Base-by-base conservation (phyloP, 2,888 invertebrate species). In the Opisthograptis luteolata region DNA sequence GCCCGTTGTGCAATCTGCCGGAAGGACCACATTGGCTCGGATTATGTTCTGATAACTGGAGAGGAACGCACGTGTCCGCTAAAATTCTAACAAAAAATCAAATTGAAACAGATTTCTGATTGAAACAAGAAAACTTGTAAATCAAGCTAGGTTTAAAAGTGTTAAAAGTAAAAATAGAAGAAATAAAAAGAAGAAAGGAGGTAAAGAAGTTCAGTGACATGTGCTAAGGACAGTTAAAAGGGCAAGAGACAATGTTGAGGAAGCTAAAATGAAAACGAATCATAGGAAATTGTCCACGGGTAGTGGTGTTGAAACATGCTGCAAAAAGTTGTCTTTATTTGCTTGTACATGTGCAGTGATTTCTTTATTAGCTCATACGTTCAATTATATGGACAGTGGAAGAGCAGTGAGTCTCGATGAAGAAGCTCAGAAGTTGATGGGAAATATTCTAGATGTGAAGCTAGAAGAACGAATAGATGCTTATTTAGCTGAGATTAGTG, bases 1-100 rank as follows among this genome's bases (percentile, higher is more conserved):
- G 77, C 58, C 55, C 65, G 66, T 83, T 87, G 87, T 77, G 84
- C 81, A 86, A 87, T 79, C 75, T 63, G 63, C 87, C 83, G 89
- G 90, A 90, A 87, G 84, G 68, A 59, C 70, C 77, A 80, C 65
- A 81, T 84, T 85, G 76, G 67, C 60, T 65, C 65, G 84, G 80
- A 87, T 84, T 82, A 82, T 69, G 66, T 70, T 60, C 75, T 75
- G 81, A 86, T 84, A 86, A 75, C 72, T 68, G 65, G 43, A 15
- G 24, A 46, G 46, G 51, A 20, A 47, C 51, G 63, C 60, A 60
- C 59, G 63, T 62, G 22, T 41, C 9, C 14, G 20, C 49, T 8
- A 53, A 46, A 61, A 52, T 51, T 10, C 28, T 2, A 46, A 8
- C 19, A 27, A 20, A 22, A 43, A 32, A 17, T 36, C 22, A 3